Base-by-base conservation (phyloP, 1,140 invertebrate genomes). In the Contarinia nasturtii region DNA sequence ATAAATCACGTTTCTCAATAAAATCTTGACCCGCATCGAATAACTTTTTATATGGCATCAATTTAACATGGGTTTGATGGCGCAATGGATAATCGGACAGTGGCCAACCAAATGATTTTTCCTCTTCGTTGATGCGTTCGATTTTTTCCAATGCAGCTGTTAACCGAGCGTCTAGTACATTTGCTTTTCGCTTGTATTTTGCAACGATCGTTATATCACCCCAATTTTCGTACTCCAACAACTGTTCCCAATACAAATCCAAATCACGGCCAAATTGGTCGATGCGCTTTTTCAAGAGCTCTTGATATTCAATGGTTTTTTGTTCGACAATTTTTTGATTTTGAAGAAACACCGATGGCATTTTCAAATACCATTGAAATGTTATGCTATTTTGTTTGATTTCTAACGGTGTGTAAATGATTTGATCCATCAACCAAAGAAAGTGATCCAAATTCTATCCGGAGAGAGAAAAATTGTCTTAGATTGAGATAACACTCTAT, bases 101-200 rank as follows among this genome's bases (percentile, higher is more conserved):
- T 59, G 93, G 81, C 80, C 86, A 95, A 12, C 79, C 82, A 62
- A 90, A 96, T 27, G 88, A 74, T 50, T 75, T 71, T 62, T 97
- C 93, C 61, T 97, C 92, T 57, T 79, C 79, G 61, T 97, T 97
- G 53, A 96, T 92, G 47, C 77, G 71, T 56, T 92, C 84, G 48
- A 94, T 91, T 52, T 75, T 83, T 36, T 78, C 74, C 58, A 88
- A 74, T 10, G 88, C 90, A 7, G 55, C 55, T 0, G 73, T 57
- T 50, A 83, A 61, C 48, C 74, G 66, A 45, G 76, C 70, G 56
- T 92, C 80, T 1, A 95, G 60, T 36, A 73, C 67, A 11, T 72
- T 73, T 1, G 89, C 84, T 48, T 87, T 82, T 34, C 80, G 79
- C 21, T 87, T 74, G 61, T 97, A 97, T 52, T 82, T 79, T 21